Evolutionary conservation across 2,888 invertebrate genomes (phyloP).

Genomic region (Petrolisthes cinctipes): DNA sequence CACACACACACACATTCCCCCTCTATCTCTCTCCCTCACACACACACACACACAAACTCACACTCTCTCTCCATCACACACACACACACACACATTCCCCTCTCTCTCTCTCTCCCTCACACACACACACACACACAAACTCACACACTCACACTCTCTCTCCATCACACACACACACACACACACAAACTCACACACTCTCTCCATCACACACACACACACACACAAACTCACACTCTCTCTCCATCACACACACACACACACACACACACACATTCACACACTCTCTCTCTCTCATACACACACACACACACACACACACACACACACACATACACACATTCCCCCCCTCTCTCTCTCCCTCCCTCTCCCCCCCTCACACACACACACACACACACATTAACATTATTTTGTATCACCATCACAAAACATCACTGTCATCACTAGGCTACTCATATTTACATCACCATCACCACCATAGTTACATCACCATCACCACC

Average conservation of each 20-base stretch:
- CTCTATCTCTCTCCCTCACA: background rate
- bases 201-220: slow-evolving; percentile 26
- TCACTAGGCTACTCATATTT: background rate
- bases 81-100: too few species aligned
- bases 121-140: too few species aligned
- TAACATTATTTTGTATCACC: too few species aligned
- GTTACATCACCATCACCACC: too few species aligned
- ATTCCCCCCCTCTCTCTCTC: background rate
- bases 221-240: background rate
- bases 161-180: slow-evolving; percentile 23
- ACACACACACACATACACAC: background rate
- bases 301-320: slow-evolving; percentile 15
- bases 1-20: background rate
- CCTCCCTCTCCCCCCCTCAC: background rate
- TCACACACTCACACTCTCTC: too few species aligned
- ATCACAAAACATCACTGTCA: background rate
- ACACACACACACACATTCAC: background rate
- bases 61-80: too few species aligned
- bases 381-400: slow-evolving; percentile 9
- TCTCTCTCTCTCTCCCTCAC: too few species aligned
- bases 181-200: slow-evolving; percentile 27
- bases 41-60: too few species aligned
- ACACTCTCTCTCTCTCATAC: background rate
- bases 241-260: background rate
- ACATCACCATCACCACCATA: slow-evolving; percentile 2